phyloP scores from a whole-genome alignment of 2,113 vertebrate species.

The Tympanuchus pallidicinctus region DNA sequence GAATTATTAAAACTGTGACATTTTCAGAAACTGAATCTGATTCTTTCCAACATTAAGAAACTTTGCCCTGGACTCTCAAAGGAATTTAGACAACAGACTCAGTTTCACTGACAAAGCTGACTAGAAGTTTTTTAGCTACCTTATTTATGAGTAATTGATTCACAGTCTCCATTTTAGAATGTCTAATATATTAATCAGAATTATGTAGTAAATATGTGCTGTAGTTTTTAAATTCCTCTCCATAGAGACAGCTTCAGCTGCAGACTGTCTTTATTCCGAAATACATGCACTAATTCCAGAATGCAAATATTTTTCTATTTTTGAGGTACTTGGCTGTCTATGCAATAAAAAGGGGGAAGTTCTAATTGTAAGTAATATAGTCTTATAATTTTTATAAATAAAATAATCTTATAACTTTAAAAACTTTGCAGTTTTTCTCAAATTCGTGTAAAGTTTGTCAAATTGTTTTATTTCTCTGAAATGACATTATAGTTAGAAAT shows the following conservation, averaged over 20 bases:
- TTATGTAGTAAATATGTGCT: not conserved
- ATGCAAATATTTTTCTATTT: not conserved
- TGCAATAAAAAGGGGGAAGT: not conserved
- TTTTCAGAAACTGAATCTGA: constrained; percentile 17
- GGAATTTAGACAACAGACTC: not conserved
- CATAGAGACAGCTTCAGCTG: not conserved
- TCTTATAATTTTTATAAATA: not conserved
- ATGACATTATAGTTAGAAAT: not conserved
- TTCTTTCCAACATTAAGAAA: not conserved
- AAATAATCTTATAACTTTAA: not conserved
- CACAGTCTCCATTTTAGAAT: not conserved
- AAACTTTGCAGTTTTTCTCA: not conserved
- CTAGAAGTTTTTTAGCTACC: not conserved
- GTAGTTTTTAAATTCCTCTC: not conserved
- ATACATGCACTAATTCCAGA: not conserved
- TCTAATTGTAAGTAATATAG: not conserved
- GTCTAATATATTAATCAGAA: not conserved
- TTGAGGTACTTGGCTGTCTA: not conserved
- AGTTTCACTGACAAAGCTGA: not conserved
- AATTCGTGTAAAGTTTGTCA: not conserved
- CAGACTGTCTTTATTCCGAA: not conserved
- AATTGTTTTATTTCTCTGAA: not conserved
- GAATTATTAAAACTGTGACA: constrained; percentile 4
- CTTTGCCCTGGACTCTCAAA: not conserved
- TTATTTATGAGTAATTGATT: not conserved